Conservation (phyloP, 2,888 invertebrate species). For the Chrysopilus asiliformis region DNA sequence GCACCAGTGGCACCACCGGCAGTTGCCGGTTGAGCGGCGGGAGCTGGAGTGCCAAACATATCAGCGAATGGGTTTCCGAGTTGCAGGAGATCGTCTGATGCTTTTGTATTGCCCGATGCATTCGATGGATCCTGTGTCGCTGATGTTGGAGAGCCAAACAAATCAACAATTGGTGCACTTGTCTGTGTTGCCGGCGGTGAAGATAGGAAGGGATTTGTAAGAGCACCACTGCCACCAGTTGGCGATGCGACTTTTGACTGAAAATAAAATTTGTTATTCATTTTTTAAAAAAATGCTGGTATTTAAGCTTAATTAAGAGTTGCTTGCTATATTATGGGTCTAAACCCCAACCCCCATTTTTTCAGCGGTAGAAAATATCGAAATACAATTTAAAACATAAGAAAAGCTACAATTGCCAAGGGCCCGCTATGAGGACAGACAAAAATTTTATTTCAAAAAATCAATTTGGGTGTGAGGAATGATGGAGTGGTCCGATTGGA, state of each 20-base stretch:
- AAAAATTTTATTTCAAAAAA: too few relatives aligned
- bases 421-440: too few relatives aligned
- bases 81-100: conserved; percentile 79
- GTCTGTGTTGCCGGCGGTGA: conserved; percentile 45
- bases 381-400: too few relatives aligned
- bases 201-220: conserved; percentile 77
- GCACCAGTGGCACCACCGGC: conserved; percentile 27
- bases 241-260: conserved; percentile 70
- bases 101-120: conserved; percentile 42
- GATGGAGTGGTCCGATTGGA: too few relatives aligned
- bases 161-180: conserved; percentile 57
- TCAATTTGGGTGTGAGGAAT: too few relatives aligned
- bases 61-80: conserved; percentile 87
- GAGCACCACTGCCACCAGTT: conserved; percentile 46
- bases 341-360: too few relatives aligned
- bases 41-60: conserved; percentile 50
- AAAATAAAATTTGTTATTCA: conserved; percentile 16
- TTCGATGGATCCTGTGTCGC: conserved; percentile 33
- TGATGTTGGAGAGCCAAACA: conserved; percentile 53
- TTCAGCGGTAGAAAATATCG: too few relatives aligned
- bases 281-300: conserved; percentile 1
- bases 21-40: conserved; percentile 27
- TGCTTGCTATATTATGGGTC: neutral
- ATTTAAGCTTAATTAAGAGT: too few relatives aligned
- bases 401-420: too few relatives aligned